Conservation (phyloP, 2,797 vertebrate species). For the Notamacropus eugenii region DNA sequence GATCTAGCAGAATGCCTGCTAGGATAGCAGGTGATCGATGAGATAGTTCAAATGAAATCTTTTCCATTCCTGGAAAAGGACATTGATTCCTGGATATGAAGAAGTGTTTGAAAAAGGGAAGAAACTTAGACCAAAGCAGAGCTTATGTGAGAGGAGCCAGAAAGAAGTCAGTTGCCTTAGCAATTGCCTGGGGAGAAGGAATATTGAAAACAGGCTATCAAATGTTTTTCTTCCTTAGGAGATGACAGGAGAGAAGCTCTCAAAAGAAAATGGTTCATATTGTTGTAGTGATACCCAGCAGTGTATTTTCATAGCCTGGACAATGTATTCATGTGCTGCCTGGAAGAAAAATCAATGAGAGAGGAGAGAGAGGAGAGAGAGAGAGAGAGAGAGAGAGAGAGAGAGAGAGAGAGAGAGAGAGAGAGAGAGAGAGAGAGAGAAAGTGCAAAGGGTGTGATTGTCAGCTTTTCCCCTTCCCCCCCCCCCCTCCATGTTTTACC, state of each 20-base stretch:
- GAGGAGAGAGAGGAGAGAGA: neutral
- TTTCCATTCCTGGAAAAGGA: neutral
- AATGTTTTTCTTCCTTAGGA: neutral
- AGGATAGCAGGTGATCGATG: neutral
- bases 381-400: neutral
- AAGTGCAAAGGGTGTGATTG: neutral
- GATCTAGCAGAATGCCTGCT: conserved; percentile 12
- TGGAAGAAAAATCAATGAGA: conserved; percentile 1
- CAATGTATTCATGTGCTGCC: conserved; percentile 44
- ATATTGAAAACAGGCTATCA: neutral
- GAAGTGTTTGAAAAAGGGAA: neutral
- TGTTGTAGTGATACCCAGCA: neutral
- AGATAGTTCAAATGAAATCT: neutral
- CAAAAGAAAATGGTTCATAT: conserved; percentile 39
- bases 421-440: neutral
- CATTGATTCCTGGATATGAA: neutral
- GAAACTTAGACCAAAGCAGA: neutral
- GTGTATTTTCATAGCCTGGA: conserved; percentile 17
- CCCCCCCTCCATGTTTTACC: neutral
- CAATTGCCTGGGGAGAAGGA: neutral
- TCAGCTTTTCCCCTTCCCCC: neutral
- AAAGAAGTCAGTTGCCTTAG: neutral
- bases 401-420: neutral
- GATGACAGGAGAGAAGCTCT: neutral
- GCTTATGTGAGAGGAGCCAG: neutral